Base-by-base conservation (phyloP, 2,888 invertebrate species). In the Steromphala cineraria region DNA sequence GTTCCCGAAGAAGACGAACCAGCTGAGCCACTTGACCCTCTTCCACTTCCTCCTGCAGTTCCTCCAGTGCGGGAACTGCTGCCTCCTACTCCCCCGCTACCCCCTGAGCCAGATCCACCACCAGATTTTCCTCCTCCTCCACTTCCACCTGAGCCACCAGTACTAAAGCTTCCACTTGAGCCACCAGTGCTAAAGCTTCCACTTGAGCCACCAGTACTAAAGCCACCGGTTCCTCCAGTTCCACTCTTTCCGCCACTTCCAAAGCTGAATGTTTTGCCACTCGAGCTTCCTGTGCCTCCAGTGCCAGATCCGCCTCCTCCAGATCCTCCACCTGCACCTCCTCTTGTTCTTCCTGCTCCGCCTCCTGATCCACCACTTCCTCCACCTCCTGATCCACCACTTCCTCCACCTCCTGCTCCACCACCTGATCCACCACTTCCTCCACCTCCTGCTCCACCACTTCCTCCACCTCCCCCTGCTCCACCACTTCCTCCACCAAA, bases 381-480 rank as follows among this genome's bases (percentile, higher is more conserved):
- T 1, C 13, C 13, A 13, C 62, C 80, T 76, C 36, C 80, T 55
- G 17, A 75, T 46, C 75, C 46, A n/a, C 40, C 46, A n/a, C 81
- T 36, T 3, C 81, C 56, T 0, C 62, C 46, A 10, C 74, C 78
- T 40, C 67, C 55, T 28, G 46, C 67, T 2, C 77, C 76, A 36
- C 76, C 76, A 77, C 80, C 55, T 53, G 36, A 36, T 36, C 40
- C 56, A 31, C 75, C 36, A 55, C 75, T 36, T 75, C 46, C 56
- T 53, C 56, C 56, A 80, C 56, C 75, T 56, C 36, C 53, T 46
- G 19, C 24, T 40, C 19, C 31, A 28, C 36, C 67, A 62, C 40
- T 36, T 36, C 4, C 36, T n/a, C 55, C 71, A 15, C 24, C 46
- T 10, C 62, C 78, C 28, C 52, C 78, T 40, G 19, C 52, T 13